phyloP scores from a whole-genome alignment of 2,888 invertebrate genomes.

The Agapostemon virescens region DNA sequence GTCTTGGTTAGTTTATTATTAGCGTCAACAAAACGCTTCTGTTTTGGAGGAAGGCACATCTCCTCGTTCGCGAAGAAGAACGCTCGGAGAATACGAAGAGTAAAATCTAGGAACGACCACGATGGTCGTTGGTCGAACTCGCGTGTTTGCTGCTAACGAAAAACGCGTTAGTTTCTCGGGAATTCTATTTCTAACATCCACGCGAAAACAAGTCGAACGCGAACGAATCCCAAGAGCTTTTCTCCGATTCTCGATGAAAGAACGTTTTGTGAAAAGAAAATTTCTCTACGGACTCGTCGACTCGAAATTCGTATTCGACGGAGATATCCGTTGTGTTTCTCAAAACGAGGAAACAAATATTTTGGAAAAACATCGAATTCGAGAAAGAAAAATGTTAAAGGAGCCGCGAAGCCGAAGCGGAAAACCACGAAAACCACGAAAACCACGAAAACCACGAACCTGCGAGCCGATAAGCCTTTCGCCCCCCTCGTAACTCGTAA shows the following conservation, averaged over 20 bases:
- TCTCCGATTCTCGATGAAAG: too few relatives aligned
- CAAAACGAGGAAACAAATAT: neutral
- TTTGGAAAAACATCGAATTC: neutral
- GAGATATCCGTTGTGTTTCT: neutral
- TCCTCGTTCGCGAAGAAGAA: neutral
- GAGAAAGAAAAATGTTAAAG: too few relatives aligned
- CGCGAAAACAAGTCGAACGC: conserved; percentile 42
- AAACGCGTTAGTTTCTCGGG: conserved; percentile 64
- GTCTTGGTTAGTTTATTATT: conserved; percentile 56
- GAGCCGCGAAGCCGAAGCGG: neutral
- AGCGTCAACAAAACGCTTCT: conserved; percentile 49
- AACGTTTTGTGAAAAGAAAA: neutral
- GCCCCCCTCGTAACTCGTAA: neutral
- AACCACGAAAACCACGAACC: neutral
- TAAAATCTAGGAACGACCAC: too few relatives aligned
- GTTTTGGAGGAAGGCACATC: conserved; percentile 52
- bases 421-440: neutral
- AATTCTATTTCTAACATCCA: conserved; percentile 72
- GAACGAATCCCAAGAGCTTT: neutral
- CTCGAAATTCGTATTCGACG: too few relatives aligned
- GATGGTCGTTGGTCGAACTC: neutral
- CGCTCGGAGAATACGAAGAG: neutral
- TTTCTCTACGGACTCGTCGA: too few relatives aligned
- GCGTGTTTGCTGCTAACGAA: conserved; percentile 37
- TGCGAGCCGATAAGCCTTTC: neutral